phyloP scores from a whole-genome alignment of 2,888 invertebrate species.

The Gastrophysa polygoni region DNA sequence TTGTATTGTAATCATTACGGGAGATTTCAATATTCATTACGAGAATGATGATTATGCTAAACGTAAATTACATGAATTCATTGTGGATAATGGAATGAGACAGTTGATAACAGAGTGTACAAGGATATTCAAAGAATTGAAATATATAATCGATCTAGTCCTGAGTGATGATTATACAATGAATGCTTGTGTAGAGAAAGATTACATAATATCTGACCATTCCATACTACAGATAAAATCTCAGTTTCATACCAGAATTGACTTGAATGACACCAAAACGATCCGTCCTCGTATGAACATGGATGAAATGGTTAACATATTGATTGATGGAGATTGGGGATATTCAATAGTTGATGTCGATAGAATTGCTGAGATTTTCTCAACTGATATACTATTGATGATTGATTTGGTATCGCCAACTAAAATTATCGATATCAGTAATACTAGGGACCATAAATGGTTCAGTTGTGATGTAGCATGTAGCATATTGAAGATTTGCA shows the following conservation, averaged over 20 bases:
- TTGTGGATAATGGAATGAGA: slow-evolving; percentile 1
- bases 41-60: not conserved
- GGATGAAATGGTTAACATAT: slow-evolving; percentile 1
- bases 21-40: slow-evolving; percentile 5
- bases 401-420: no score
- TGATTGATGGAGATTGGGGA: not conserved
- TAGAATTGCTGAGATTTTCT: not conserved
- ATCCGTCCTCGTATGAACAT: not conserved
- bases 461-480: no score
- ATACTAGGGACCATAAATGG: no score
- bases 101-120: slow-evolving; percentile 2
- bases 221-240: not conserved
- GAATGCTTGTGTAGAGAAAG: not conserved
- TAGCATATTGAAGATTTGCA: no score
- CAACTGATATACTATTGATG: not conserved
- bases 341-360: not conserved
- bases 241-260: no score
- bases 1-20: not conserved
- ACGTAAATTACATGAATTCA: slow-evolving; percentile 1
- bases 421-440: no score
- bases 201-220: slow-evolving; percentile 2
- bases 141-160: not conserved
- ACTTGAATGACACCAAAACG: not conserved
- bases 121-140: not conserved
- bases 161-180: slow-evolving; percentile 3